Evolutionary conservation across 2,888 invertebrate genomes (phyloP).

Genomic region (Tiphia femorata): DNA sequence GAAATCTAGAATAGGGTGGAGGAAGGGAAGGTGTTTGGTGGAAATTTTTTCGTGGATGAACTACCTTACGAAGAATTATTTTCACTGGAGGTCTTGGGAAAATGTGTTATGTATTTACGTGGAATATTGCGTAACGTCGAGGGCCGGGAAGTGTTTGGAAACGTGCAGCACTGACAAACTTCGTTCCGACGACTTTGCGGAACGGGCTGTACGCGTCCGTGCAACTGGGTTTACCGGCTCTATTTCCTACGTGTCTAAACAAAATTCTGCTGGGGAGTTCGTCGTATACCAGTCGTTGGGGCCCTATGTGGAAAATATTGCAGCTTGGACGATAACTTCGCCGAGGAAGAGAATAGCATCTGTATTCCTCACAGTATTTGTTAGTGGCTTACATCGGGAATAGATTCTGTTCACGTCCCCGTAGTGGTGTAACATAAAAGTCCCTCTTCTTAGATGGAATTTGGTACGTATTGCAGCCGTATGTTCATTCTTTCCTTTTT

Average conservation of each 20-base stretch:
- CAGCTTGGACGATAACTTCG: no score
- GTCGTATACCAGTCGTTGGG: no score
- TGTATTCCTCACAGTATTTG: no score
- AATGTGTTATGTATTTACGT: conserved; percentile 62
- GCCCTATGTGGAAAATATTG: no score
- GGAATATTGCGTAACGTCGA: conserved; percentile 64
- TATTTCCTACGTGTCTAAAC: conserved; percentile 41
- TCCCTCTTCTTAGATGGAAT: conserved; percentile 48
- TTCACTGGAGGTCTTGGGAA: conserved; percentile 36
- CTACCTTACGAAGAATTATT: conserved; percentile 19
- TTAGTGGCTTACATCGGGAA: no score
- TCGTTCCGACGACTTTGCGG: conserved; percentile 37
- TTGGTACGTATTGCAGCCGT: conserved; percentile 35
- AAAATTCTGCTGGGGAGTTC: conserved; percentile 31
- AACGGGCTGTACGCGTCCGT: conserved; percentile 33
- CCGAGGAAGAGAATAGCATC: no score
- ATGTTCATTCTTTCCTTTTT: conserved; percentile 12
- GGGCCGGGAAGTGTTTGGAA: conserved; percentile 54
- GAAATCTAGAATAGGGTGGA: conserved; percentile 4
- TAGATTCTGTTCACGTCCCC: neutral
- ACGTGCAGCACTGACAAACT: conserved; percentile 47
- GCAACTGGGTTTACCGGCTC: conserved; percentile 43
- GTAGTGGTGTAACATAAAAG: no score
- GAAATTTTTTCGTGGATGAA: conserved; percentile 19
- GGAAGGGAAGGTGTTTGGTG: conserved; percentile 18